Conservation (phyloP, 2,797 vertebrate species). For the Epinephelus coioides region DNA sequence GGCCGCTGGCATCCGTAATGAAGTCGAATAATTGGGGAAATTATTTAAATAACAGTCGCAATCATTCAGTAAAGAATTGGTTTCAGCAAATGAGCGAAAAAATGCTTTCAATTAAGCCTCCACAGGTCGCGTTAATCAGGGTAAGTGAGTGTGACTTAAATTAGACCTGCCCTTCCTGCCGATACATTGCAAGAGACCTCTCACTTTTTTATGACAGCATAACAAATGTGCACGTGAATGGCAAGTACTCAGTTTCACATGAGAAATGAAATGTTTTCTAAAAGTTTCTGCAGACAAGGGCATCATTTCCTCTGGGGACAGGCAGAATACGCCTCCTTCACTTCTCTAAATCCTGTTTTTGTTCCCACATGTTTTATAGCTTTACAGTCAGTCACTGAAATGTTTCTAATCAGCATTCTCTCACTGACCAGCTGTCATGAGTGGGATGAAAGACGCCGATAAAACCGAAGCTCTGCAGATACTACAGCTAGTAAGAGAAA, state of each 20-base stretch:
- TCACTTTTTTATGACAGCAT: neutral
- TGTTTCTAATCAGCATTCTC: neutral
- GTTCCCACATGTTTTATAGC: neutral
- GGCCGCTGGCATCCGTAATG: conserved; percentile 41
- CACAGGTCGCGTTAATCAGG: conserved; percentile 22
- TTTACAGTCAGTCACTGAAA: neutral
- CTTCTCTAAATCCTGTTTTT: neutral
- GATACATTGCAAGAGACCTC: neutral
- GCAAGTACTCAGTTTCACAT: neutral
- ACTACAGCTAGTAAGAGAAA: no score
- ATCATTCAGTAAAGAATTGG: conserved; percentile 17
- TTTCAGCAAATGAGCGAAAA: conserved; percentile 17
- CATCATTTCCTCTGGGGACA: neutral
- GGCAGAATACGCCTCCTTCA: neutral
- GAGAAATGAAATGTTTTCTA: no score
- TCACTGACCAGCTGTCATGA: neutral
- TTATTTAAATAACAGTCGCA: conserved; percentile 28
- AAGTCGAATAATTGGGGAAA: conserved; percentile 37
- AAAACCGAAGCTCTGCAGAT: neutral
- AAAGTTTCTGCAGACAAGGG: neutral
- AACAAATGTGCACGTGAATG: neutral
- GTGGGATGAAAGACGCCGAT: neutral
- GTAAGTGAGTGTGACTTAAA: conserved; percentile 20
- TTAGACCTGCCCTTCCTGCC: neutral
- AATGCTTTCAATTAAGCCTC: conserved; percentile 19